Evolutionary conservation across 2,797 vertebrate species (phyloP).

Genomic region (Parambassis ranga): DNA sequence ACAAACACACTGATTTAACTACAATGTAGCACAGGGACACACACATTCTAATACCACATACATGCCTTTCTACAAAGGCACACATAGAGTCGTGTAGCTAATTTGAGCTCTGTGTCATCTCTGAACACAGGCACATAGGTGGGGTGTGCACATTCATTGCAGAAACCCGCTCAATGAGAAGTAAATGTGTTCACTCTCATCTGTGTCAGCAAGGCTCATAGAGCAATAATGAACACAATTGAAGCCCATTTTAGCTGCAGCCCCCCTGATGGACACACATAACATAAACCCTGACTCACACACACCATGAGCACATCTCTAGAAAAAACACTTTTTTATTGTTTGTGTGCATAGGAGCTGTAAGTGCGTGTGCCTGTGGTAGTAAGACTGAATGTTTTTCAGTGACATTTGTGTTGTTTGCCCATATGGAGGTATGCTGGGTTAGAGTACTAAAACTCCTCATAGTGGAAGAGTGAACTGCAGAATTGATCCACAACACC

Average conservation of each 20-base stretch:
- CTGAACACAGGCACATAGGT: not conserved
- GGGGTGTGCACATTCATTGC: not conserved
- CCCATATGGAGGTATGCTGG: no score
- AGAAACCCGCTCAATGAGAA: not conserved
- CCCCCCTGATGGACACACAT: not conserved
- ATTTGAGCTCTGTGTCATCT: not conserved
- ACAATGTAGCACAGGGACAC: not conserved
- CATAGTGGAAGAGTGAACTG: no score
- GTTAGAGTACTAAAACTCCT: no score
- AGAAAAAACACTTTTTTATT: not conserved
- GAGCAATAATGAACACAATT: not conserved
- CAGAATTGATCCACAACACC: no score
- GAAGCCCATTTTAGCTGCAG: not conserved
- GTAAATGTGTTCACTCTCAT: not conserved
- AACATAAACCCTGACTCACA: not conserved
- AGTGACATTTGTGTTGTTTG: no score
- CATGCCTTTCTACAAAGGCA: not conserved
- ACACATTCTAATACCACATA: not conserved
- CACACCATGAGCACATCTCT: no score
- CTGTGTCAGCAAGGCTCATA: not conserved
- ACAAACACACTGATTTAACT: not conserved
- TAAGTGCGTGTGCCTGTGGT: no score
- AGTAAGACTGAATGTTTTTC: no score
- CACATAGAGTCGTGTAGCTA: not conserved
- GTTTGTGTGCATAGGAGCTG: no score